Base-by-base conservation (phyloP, 2,888 invertebrate species). In the Venusia cambrica region DNA sequence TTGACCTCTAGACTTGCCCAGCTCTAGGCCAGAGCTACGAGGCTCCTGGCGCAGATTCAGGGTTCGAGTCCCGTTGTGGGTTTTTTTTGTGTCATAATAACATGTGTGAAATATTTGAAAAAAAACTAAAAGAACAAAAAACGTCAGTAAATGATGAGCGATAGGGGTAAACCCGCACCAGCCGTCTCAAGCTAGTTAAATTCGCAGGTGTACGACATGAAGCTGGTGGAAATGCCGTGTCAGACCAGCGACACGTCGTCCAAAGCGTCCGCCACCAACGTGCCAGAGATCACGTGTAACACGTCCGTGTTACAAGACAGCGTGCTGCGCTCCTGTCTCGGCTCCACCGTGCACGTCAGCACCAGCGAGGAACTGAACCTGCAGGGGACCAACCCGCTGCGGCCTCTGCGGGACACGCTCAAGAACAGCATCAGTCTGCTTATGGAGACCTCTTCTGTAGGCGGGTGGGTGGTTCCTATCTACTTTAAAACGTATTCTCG, bases 371-470 rank as follows among this genome's bases (percentile, higher is more conserved):
- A 87, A 44, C 54, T 84, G 8, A 72, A 73, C 52, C 35, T 83
- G 8, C 63, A 62, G 1, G 81, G 83, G 0, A 31, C 46, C 5
- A 85, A 85, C 45, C 87, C 85, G 0, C 51, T 87, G 22, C 59
- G 73, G 2, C 79, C 85, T 0, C 52, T 87, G 3, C 58, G 87
- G n/a, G 87, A 87, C 11, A 69, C 87, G 0, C 49, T 87, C 26
- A 85, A 85, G 55, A 81, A 87, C 36, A 84, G 84, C 38, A 85
- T 87, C 44, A 80, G 73, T 40, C 46, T 87, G 12, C 59, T 87
- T 1, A 80, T 85, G 81, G 85, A 75, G 26, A 79, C 50, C 6
- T 66, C 77, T 1, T 71, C 73, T 1, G 55, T 64, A 4, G 54
- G 57, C 16, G 73, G 71, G 83, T 78, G 42, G 50, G 61, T 56